These are phyloP conservation scores for Nycticryphes semicollaris DNA, from an alignment of 2,113 vertebrate genomes.

Conservation along the genomic window DNA sequence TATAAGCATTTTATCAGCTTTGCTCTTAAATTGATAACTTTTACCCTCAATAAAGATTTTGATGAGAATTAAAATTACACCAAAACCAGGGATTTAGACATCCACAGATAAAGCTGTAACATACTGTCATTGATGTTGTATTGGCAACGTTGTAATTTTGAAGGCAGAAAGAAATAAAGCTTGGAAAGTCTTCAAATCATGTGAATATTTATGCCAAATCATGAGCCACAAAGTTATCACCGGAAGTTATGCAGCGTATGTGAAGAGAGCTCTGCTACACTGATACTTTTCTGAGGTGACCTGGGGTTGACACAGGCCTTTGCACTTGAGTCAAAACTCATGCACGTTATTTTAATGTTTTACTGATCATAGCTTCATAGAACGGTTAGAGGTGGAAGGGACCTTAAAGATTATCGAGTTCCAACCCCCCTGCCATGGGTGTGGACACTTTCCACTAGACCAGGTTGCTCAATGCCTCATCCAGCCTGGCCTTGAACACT, in stretches of 20 bases:
- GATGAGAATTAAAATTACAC: not conserved
- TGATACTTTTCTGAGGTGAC: not conserved
- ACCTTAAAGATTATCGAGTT: not conserved
- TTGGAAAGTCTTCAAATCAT: not conserved
- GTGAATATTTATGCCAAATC: conserved; percentile 10
- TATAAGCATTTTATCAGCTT: conserved; percentile 10
- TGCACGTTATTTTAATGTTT: not conserved
- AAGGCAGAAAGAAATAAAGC: not conserved
- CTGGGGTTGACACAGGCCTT: not conserved
- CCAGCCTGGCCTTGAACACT: not conserved
- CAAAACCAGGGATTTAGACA: not conserved
- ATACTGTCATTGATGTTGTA: not conserved
- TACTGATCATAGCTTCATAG: not conserved
- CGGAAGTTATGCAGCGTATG: not conserved
- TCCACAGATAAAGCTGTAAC: not conserved
- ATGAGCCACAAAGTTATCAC: conserved; percentile 1
- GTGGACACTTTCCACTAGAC: not conserved
- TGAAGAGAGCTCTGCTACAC: not conserved
- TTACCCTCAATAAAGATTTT: conserved; percentile 17
- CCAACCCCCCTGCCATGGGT: not conserved
- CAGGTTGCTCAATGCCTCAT: not conserved
- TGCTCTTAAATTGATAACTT: conserved; percentile 21
- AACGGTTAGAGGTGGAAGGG: not conserved
- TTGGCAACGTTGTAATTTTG: not conserved
- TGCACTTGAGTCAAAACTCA: not conserved